A percentile compares a stretch with the other conserved stretches of the same genome.
Conservation (phyloP, 2,888 invertebrate species). For the Nomada fucata region DNA sequence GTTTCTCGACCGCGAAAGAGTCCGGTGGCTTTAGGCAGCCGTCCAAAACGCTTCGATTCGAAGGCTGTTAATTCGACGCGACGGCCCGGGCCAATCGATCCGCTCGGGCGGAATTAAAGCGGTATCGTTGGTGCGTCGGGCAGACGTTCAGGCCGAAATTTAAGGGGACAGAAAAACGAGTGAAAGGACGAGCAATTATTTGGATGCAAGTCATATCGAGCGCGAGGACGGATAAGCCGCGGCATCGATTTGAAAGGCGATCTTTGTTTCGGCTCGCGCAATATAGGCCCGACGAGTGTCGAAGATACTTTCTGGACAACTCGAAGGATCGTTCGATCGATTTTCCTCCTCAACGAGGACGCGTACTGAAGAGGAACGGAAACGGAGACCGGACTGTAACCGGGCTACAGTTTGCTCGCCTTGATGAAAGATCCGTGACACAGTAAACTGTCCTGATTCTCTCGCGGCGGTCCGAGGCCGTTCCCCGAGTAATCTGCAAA, state of each 20-base stretch:
- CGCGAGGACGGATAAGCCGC: no score
- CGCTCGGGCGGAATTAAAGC: conserved; percentile 63
- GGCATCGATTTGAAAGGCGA: no score
- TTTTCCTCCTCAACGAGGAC: no score
- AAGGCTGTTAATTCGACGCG: conserved; percentile 67
- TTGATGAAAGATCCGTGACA: conserved; percentile 53
- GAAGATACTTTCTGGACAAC: no score
- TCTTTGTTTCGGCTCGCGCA: no score
- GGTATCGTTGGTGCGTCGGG: conserved; percentile 40
- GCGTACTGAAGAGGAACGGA: neutral
- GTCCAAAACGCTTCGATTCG: conserved; percentile 55
- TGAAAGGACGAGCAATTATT: no score
- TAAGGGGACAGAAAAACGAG: neutral
- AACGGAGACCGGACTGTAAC: neutral
- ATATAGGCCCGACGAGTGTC: no score
- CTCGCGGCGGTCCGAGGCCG: conserved; percentile 34
- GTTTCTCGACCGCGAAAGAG: conserved; percentile 49
- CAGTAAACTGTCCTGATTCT: conserved; percentile 56
- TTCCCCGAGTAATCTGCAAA: conserved; percentile 49
- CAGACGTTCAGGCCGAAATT: conserved; percentile 50
- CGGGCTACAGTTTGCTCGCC: conserved; percentile 36
- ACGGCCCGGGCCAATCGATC: conserved; percentile 66
- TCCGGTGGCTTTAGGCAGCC: conserved; percentile 54
- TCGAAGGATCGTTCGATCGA: no score
- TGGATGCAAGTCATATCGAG: no score